A percentile compares a stretch with the other conserved stretches of the same genome.
Evolutionary conservation across 2,113 vertebrate species (phyloP).

Genomic region (Spilogale gracilis): DNA sequence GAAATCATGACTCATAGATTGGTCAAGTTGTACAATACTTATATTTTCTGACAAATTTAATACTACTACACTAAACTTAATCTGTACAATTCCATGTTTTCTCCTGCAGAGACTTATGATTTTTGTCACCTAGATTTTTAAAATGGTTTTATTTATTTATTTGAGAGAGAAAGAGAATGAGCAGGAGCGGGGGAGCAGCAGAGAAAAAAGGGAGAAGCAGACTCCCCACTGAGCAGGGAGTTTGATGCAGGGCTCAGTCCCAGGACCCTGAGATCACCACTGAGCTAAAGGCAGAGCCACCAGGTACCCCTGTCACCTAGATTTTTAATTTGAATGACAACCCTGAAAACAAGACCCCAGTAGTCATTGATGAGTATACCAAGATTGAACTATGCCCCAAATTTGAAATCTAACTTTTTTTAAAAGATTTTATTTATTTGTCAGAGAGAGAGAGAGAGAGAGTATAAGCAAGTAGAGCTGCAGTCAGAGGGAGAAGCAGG

Average conservation of each 20-base stretch:
- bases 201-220: background rate
- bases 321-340: background rate
- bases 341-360: background rate
- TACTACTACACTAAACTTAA: background rate
- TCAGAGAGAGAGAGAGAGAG: background rate
- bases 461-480: background rate
- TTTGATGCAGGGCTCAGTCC: background rate
- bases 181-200: background rate
- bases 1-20: background rate
- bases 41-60: constrained; percentile 2
- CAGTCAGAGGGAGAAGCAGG: background rate
- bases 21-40: background rate
- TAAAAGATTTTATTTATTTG: background rate
- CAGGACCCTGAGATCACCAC: background rate
- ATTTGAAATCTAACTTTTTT: background rate
- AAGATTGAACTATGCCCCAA: background rate
- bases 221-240: background rate
- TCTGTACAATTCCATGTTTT: background rate
- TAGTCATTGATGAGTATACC: background rate
- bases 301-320: background rate
- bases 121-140: background rate
- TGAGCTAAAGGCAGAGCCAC: background rate
- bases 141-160: background rate
- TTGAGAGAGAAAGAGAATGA: background rate
- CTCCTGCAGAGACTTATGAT: background rate